A percentile compares a stretch with the other conserved stretches of the same genome.
Evolutionary conservation across 2,797 vertebrate genomes (phyloP).

Genomic region (Pipistrellus kuhlii): DNA sequence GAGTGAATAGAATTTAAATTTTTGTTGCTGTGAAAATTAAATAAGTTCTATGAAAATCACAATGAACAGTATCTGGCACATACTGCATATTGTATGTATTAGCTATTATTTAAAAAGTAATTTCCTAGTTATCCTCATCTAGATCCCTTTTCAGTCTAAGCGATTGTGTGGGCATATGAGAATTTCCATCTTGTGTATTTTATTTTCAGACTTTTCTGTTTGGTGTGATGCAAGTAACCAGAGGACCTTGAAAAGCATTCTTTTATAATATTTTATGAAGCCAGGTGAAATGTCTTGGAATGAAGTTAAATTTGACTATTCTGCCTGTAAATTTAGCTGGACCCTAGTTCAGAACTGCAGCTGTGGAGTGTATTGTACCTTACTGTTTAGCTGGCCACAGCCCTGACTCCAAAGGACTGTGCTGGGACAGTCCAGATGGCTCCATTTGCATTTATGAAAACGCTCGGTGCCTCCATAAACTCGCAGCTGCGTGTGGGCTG

Average conservation of each 20-base stretch:
- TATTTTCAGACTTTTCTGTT: conserved; percentile 69
- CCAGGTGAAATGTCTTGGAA: conserved; percentile 61
- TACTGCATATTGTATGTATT: neutral
- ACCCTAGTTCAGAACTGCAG: conserved; percentile 75
- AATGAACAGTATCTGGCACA: conserved; percentile 49
- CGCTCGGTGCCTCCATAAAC: conserved; percentile 60
- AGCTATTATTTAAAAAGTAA: conserved; percentile 44
- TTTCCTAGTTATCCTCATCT: conserved; percentile 44
- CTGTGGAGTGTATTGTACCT: conserved; percentile 73
- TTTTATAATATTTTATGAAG: conserved; percentile 76
- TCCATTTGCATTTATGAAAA: conserved; percentile 74
- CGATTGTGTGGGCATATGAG: conserved; percentile 71
- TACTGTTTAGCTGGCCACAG: conserved; percentile 56
- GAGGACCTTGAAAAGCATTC: conserved; percentile 59
- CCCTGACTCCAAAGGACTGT: conserved; percentile 75
- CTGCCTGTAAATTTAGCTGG: conserved; percentile 77
- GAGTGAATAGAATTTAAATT: conserved; percentile 9
- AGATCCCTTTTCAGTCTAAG: conserved; percentile 73
- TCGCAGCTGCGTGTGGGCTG: conserved; percentile 68
- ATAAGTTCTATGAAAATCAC: conserved; percentile 69
- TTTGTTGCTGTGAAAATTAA: conserved; percentile 56
- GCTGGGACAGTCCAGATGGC: conserved; percentile 64
- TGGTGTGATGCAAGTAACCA: conserved; percentile 66
- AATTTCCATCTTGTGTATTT: conserved; percentile 71
- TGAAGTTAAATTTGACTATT: conserved; percentile 76